phyloP scores from a whole-genome alignment of 2,888 invertebrate species.

The Pheosia tremula region DNA sequence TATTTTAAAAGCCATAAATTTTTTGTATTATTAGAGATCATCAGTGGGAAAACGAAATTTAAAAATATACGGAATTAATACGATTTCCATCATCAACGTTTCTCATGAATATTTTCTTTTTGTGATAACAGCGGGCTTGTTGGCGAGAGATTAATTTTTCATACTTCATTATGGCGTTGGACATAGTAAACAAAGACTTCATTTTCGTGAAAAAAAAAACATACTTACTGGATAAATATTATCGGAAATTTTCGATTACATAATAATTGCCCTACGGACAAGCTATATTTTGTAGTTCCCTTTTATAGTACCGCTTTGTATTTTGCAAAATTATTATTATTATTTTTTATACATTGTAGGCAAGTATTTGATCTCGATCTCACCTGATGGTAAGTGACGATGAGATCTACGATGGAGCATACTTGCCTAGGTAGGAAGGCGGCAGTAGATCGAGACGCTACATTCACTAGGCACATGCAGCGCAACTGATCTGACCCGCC shows the following conservation, averaged over 20 bases:
- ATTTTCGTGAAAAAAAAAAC: conserved; percentile 33
- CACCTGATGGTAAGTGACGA: no score
- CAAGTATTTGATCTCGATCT: no score
- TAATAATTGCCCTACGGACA: neutral
- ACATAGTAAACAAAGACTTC: conserved; percentile 35
- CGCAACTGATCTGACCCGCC: no score
- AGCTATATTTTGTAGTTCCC: no score
- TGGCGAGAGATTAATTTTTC: conserved; percentile 36
- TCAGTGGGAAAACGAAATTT: neutral
- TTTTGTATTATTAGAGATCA: neutral
- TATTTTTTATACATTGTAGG: no score
- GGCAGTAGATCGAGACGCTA: no score
- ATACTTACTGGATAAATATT: conserved; percentile 15
- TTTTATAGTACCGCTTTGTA: no score
- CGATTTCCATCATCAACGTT: conserved; percentile 10
- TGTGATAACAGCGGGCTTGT: conserved; percentile 17
- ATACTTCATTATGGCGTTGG: conserved; percentile 35
- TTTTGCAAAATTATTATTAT: no score
- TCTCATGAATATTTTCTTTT: conserved; percentile 27
- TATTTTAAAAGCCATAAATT: neutral
- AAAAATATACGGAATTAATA: neutral
- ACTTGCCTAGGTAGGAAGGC: no score
- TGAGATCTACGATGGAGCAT: no score
- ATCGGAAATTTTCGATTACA: conserved; percentile 10
- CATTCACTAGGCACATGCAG: no score